Evolutionary conservation across 2,888 invertebrate genomes (phyloP).

Genomic region (Idaea straminata): DNA sequence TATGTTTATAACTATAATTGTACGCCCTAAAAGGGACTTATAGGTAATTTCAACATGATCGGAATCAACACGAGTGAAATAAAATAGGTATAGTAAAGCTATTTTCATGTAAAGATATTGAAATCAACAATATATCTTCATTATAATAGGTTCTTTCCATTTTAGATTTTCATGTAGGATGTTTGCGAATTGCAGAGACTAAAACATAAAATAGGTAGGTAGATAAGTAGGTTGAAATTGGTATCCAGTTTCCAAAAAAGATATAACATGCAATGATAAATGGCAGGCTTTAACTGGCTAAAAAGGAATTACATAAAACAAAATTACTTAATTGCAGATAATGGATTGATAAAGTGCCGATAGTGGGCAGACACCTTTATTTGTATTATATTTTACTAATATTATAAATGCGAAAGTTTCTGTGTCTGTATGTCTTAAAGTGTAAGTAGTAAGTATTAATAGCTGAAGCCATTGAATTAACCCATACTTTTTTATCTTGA

Average conservation of each 20-base stretch:
- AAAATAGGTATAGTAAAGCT: not conserved
- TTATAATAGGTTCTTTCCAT: not conserved
- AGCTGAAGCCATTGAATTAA: no score
- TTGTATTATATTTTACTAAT: no score
- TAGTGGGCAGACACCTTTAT: not conserved
- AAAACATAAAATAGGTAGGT: not conserved
- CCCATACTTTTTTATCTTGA: no score
- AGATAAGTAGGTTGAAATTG: slow-evolving; percentile 1
- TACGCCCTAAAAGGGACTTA: no score
- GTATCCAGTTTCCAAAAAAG: not conserved
- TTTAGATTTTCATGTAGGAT: slow-evolving; percentile 1
- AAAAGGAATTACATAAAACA: not conserved
- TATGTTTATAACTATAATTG: no score
- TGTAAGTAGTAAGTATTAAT: no score
- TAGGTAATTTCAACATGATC: not conserved
- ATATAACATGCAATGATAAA: not conserved
- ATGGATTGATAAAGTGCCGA: not conserved
- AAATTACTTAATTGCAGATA: not conserved
- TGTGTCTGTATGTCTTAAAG: no score
- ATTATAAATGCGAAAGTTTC: no score
- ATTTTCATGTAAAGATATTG: not conserved
- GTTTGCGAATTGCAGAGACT: not conserved
- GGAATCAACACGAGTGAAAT: not conserved
- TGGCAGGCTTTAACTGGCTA: not conserved
- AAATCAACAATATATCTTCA: not conserved